phyloP scores from a whole-genome alignment of 2,888 invertebrate genomes.

The Brachyptera putata region DNA sequence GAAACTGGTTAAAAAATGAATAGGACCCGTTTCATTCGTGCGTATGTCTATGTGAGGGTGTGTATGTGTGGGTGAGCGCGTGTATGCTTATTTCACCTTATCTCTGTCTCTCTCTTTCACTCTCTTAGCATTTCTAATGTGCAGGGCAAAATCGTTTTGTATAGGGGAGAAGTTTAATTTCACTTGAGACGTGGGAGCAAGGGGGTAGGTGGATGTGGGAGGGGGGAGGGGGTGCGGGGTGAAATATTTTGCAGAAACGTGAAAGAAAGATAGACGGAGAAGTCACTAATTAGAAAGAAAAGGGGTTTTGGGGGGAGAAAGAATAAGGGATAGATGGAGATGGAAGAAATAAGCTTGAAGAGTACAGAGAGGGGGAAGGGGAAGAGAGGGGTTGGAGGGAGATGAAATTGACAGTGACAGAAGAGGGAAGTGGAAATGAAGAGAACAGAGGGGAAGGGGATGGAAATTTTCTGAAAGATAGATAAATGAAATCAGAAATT shows the following conservation, averaged over 20 bases:
- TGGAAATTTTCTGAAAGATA: slow-evolving; percentile 23
- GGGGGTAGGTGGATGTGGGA: slow-evolving; percentile 15
- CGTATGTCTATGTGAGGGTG: slow-evolving; percentile 4
- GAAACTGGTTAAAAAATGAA: slow-evolving; percentile 9
- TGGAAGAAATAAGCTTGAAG: slow-evolving; percentile 21
- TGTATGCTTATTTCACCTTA: background rate
- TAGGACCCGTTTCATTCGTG: slow-evolving; percentile 4
- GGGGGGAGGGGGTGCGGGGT: slow-evolving; percentile 20
- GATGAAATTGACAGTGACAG: slow-evolving; percentile 34
- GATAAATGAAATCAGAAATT: slow-evolving; percentile 22
- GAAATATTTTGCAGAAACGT: slow-evolving; percentile 22
- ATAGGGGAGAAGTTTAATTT: slow-evolving; percentile 39
- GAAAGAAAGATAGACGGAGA: slow-evolving; percentile 30
- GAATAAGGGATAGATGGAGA: slow-evolving; percentile 23
- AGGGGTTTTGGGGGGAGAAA: slow-evolving; percentile 26
- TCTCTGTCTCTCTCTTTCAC: slow-evolving; percentile 13
- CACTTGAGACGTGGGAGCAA: slow-evolving; percentile 37
- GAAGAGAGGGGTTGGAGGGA: slow-evolving; percentile 17
- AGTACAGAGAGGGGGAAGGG: slow-evolving; percentile 14
- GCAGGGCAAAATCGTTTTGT: slow-evolving; percentile 36
- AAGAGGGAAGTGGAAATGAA: slow-evolving; percentile 26
- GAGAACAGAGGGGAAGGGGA: slow-evolving; percentile 18
- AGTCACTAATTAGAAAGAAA: slow-evolving; percentile 35
- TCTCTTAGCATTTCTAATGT: slow-evolving; percentile 29
- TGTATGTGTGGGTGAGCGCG: background rate